Evolutionary conservation across 2,888 invertebrate genomes (phyloP), one percentile per base, ranked within the genome.

Genomic region (Lomographa bimaculata): DNA sequence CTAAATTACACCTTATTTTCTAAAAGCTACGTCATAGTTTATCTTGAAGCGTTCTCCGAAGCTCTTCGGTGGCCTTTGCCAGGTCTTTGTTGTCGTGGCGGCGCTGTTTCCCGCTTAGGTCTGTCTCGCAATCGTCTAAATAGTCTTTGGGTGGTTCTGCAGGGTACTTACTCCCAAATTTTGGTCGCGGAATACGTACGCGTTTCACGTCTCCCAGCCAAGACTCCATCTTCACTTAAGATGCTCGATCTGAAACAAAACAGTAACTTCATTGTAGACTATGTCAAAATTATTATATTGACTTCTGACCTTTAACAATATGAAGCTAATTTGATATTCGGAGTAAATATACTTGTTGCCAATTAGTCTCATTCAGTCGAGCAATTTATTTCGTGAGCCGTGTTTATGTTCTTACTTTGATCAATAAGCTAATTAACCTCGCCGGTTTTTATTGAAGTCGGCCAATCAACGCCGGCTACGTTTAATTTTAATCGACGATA

Each of bases 161-260:
- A 38, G 93, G 94, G 60, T 91, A 93, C 64, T 89, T 91, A 57
- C 90, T 90, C 29, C 92, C 93, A 68, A 96, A 95, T 89, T 96
- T 96, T 2, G 96, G 96, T 52, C 96, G 91, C 11, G 96, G 96
- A 61, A 96, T 96, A 59, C 94, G 91, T 48, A 96, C 93, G 56
- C 94, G 92, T 77, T 96, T 95, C 27, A 96, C 94, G 76, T 96
- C 95, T 53, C 92, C 93, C 64, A 96, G 79, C 95, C 96, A 96
- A 58, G 94, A 93, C 72, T 96, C 96, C 96, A 96, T 96, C 6
- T 25, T 40, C 9, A 12, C 23, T 10, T 6, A 17, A 7, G 39
- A 27, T 21, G 19, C 6, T 20, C 36, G 19, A 19, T 20, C 50
- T 53, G 48, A 18, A 52, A 53, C 46, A 10, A 36, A 32, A 4